Conservation (phyloP, 2,888 invertebrate species). For the Pantelozetes paolii region DNA sequence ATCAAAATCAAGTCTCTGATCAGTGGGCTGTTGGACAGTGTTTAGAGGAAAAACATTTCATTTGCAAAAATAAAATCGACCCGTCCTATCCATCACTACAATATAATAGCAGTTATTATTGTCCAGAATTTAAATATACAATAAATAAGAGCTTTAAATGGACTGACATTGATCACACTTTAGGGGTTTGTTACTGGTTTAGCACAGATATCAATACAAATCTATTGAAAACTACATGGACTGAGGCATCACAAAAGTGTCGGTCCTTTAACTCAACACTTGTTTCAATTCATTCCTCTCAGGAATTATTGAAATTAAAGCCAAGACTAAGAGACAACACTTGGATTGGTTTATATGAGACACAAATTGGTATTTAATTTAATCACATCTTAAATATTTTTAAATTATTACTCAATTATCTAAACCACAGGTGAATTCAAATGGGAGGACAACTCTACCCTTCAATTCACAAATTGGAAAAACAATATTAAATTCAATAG, state of each 20-base stretch:
- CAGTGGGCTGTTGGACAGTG: neutral
- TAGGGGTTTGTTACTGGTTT: neutral
- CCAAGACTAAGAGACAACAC: neutral
- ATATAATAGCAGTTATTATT: neutral
- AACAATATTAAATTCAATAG: neutral
- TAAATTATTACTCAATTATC: neutral
- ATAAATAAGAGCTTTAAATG: neutral
- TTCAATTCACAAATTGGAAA: conserved; percentile 5
- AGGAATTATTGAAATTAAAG: neutral
- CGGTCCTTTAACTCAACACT: neutral
- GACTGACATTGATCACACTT: neutral
- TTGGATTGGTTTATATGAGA: conserved; percentile 3
- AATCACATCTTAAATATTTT: neutral
- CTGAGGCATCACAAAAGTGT: conserved; percentile 5
- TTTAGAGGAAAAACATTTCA: neutral
- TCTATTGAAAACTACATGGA: conserved; percentile 1
- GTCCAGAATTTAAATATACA: neutral
- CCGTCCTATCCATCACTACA: neutral
- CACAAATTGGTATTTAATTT: neutral
- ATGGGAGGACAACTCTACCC: neutral
- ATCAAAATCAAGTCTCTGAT: neutral
- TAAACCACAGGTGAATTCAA: neutral
- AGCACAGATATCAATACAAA: neutral
- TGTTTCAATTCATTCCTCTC: neutral
- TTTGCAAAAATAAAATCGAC: neutral